A percentile compares a stretch with the other conserved stretches of the same genome.
Evolutionary conservation across 1,140 invertebrate genomes (phyloP).

Genomic region (Chrysopa pallens): DNA sequence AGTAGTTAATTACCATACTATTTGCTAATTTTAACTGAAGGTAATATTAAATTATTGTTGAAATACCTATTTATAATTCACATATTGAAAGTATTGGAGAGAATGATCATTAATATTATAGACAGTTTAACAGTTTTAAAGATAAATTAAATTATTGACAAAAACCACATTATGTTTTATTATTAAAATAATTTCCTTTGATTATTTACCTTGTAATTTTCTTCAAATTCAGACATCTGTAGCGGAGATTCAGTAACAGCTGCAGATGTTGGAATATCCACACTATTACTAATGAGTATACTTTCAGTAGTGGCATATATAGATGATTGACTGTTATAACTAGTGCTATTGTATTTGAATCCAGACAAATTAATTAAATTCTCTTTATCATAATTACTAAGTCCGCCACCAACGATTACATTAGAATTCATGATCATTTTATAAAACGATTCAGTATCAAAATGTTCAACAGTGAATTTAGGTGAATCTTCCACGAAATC

Average conservation of each 20-base stretch:
- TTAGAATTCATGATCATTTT: conserved; percentile 28
- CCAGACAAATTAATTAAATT: background rate
- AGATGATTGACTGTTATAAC: no score
- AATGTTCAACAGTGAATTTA: conserved; percentile 24
- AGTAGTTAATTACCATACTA: no score
- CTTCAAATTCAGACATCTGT: conserved; percentile 14
- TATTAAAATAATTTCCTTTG: background rate
- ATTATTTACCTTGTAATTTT: conserved; percentile 29
- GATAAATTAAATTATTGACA: no score
- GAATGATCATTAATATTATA: no score
- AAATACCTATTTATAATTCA: no score
- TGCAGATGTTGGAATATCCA: conserved; percentile 15
- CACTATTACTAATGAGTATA: conserved; percentile 10
- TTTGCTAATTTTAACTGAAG: no score
- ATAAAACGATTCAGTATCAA: conserved; percentile 36
- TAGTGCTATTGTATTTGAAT: no score
- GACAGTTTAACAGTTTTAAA: no score
- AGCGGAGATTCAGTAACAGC: background rate
- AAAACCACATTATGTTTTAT: background rate
- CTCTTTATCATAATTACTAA: background rate
- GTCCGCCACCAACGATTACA: conserved; percentile 22
- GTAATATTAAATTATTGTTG: no score
- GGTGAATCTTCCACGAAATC: conserved; percentile 26
- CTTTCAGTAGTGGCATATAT: conserved; percentile 12
- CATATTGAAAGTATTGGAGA: no score